phyloP scores from a whole-genome alignment of 2,888 invertebrate species.

The Gandaritis pyraliata region DNA sequence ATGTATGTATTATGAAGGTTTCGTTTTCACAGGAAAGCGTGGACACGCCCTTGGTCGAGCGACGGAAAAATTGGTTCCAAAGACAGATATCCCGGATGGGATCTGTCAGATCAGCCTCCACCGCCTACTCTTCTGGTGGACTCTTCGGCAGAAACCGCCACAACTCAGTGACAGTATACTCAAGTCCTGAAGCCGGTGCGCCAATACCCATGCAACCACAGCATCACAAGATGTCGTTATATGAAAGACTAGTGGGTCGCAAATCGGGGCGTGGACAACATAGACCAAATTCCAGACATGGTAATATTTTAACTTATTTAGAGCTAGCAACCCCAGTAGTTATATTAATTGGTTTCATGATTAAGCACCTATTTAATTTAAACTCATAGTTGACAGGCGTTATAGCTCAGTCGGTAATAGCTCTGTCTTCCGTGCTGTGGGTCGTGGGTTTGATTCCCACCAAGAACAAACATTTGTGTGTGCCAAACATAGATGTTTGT shows the following conservation, averaged over 20 bases:
- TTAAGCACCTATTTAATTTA: too few relatives aligned
- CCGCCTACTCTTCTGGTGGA: conserved; percentile 91
- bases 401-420: too few relatives aligned
- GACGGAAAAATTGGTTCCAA: conserved; percentile 94
- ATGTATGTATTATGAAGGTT: too few relatives aligned
- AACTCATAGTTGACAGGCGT: too few relatives aligned
- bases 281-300: conserved; percentile 86
- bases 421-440: too few relatives aligned
- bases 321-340: too few relatives aligned
- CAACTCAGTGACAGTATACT: conserved; percentile 88
- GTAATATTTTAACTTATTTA: conserved; percentile 65
- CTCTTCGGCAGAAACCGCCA: conserved; percentile 91
- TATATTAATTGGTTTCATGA: too few relatives aligned
- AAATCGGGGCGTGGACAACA: conserved; percentile 89
- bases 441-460: too few relatives aligned
- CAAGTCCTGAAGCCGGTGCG: conserved; percentile 85
- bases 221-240: conserved; percentile 90
- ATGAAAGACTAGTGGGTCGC: conserved; percentile 92
- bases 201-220: conserved; percentile 59
- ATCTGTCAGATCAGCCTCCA: conserved; percentile 92
- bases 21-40: conserved; percentile 90
- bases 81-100: conserved; percentile 94
- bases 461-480: too few relatives aligned
- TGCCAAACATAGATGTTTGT: too few relatives aligned
- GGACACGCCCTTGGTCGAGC: conserved; percentile 93